Base-by-base conservation (phyloP, 2,797 vertebrate genomes). In the Sebastes vulpes region DNA sequence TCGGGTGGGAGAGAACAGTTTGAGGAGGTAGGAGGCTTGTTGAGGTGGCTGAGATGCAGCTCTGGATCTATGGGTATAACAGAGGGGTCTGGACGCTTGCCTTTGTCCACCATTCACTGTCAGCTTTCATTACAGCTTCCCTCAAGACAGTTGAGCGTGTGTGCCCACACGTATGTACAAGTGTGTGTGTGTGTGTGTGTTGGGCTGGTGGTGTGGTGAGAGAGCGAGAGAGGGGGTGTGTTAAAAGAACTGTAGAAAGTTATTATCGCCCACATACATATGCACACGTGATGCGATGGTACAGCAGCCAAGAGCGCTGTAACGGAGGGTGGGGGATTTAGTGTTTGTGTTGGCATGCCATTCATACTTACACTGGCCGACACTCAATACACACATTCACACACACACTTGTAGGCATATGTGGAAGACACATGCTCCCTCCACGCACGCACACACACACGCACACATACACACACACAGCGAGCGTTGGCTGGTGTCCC, bases 71-170 rank as follows among this genome's bases (percentile, higher is more conserved):
- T 83, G 85, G 76, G 76, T 61, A 38, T 38, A 67, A 54, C 64
- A 63, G 72, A 79, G 71, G 71, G 71, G 25, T 83, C 80, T 73
- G 77, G 90, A 84, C 14, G 42, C 77, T 78, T 57, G 65, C 60
- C 81, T 86, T 66, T 89, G 81, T 91, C 77, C 87, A 81, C 78
- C 86, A 84, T 81, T 85, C 79, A 82, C 72, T 89, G 87, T 93
- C 86, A 81, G 86, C 84, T 89, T 90, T 79, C 77, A 81, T 89
- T 81, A 87, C 72, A 85, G 80, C 80, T 87, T 78, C 61, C 75
- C 69, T 66, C 46, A 28, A 77, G 65, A 83, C 72, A 65, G 63
- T 6, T 25, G 29, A 31, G 64, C 63, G 57, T 71, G 63, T 72
- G 79, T 63, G 67, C 54, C 54, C 61, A 35, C 5, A 21, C 26